Evolutionary conservation across 2,888 invertebrate species (phyloP).

Genomic region (Drosophila acutilabella): DNA sequence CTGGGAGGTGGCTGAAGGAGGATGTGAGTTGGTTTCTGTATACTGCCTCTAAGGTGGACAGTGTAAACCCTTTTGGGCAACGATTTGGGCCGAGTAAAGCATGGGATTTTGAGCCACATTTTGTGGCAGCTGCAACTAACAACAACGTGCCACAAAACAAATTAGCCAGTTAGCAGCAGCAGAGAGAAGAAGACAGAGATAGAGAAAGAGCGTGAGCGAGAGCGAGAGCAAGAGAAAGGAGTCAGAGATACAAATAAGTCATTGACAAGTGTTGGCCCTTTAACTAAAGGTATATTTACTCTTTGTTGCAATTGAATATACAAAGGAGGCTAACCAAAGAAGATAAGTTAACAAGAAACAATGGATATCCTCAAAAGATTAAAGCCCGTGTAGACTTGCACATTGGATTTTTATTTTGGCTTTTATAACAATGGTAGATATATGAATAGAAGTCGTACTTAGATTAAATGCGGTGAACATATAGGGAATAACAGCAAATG

Average conservation of each 20-base stretch:
- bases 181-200: background rate
- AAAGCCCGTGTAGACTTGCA: too few relatives aligned
- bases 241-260: slow-evolving; percentile 26
- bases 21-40: background rate
- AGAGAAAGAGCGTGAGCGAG: background rate
- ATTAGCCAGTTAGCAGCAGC: slow-evolving; percentile 77
- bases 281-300: too few relatives aligned
- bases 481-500: too few relatives aligned
- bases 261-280: slow-evolving; percentile 39
- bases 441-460: too few relatives aligned
- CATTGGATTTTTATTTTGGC: too few relatives aligned
- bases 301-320: too few relatives aligned
- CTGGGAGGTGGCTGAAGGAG: background rate
- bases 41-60: slow-evolving; percentile 12
- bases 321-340: too few relatives aligned
- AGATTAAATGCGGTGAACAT: too few relatives aligned
- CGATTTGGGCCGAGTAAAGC: background rate
- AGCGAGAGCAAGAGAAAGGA: too few relatives aligned
- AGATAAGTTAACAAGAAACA: too few relatives aligned
- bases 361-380: too few relatives aligned
- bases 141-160: slow-evolving; percentile 73
- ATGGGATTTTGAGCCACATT: slow-evolving; percentile 31
- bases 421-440: too few relatives aligned
- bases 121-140: slow-evolving; percentile 79
- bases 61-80: slow-evolving; percentile 63